Base-by-base conservation (phyloP, 2,888 invertebrate species). In the Acleris emargana region DNA sequence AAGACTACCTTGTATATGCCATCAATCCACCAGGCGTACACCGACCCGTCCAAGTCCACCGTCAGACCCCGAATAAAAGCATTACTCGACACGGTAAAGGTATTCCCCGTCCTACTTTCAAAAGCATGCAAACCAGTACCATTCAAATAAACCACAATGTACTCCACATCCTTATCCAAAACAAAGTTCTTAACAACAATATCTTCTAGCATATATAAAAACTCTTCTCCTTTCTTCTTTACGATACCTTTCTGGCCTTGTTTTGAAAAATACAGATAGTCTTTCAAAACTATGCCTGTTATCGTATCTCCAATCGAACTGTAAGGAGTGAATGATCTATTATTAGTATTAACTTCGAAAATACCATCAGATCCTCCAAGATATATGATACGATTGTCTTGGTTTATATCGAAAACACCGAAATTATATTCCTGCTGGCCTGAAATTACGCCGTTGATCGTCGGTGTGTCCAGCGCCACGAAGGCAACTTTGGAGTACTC, bases 1-100 rank as follows among this genome's bases (percentile, higher is more conserved):
- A 89, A 73, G 52, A 77, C 55, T 2, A 92, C 77, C 73, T 80
- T 86, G 61, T 90, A 92, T 5, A 92, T 78, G 0, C 86, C 87
- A 62, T 91, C 89, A 1, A 91, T 61, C 90, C 91, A 91, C 91
- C 91, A 91, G 4, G 85, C 79, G 38, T 88, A 90, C 0, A 91
- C 80, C 0, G 68, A 73, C 0, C 83, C 87, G 32, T 88, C 81
- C 32, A 84, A 75, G 76, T 91, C 90, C 3, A 87, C 74, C 9
- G 83, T 79, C 1, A 91, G 64, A 0, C 91, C 91, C 75, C 90
- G 80, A 45, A 89, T 86, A 63, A 81, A 91, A 0, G 84, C 71
- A 60, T 90, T 89, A 1, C 76, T 81, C 0, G 91, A 90, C 1
- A 92, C 47, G 47, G 75, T 76, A 13, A 81, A 76, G 0, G 73